Conservation (phyloP, 2,888 invertebrate species). For the Amphipyra berbera region DNA sequence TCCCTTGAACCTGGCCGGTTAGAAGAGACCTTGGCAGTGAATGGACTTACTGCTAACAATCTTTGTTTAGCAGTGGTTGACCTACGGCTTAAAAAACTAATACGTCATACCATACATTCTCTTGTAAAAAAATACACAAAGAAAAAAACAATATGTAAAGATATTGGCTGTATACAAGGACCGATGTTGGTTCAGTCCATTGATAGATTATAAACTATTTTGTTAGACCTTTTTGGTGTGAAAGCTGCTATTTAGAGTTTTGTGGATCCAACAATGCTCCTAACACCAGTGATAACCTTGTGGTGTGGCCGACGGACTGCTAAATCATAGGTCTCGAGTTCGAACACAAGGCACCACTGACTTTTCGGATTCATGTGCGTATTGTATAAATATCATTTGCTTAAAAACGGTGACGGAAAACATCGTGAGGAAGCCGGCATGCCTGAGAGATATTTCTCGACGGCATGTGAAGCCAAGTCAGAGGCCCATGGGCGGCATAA, state of each 20-base stretch:
- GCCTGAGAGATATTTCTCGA: too few relatives aligned
- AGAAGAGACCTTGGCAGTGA: slow-evolving; percentile 43
- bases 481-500: too few relatives aligned
- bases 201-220: not conserved
- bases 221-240: not conserved
- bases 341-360: too few relatives aligned
- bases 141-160: slow-evolving; percentile 16
- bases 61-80: slow-evolving; percentile 33
- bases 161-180: slow-evolving; percentile 12
- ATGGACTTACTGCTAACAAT: slow-evolving; percentile 18
- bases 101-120: slow-evolving; percentile 40
- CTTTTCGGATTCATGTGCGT: too few relatives aligned
- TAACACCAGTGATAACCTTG: too few relatives aligned
- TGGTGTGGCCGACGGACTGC: too few relatives aligned
- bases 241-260: not conserved
- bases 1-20: slow-evolving; percentile 35
- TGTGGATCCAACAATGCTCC: too few relatives aligned
- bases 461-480: too few relatives aligned
- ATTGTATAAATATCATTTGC: too few relatives aligned
- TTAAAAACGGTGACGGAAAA: too few relatives aligned
- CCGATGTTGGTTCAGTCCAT: not conserved
- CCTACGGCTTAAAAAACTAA: slow-evolving; percentile 30
- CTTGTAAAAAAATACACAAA: slow-evolving; percentile 23
- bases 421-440: too few relatives aligned
- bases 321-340: too few relatives aligned